Evolutionary conservation across 2,113 vertebrate species (phyloP), one percentile per base, ranked within the genome.

Genomic region (Callipepla squamata): DNA sequence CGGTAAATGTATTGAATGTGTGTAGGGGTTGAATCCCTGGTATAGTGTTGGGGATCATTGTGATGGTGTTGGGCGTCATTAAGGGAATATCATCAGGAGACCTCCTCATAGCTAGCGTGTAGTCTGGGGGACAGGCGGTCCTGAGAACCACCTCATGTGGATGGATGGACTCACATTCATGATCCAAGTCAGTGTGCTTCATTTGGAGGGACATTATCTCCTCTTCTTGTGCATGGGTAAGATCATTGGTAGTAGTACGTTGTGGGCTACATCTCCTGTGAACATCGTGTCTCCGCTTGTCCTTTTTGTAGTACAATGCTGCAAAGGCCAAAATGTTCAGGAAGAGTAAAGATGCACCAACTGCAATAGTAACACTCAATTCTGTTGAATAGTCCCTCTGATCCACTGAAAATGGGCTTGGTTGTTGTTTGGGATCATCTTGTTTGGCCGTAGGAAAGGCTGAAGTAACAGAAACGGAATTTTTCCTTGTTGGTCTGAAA

Each of bases 131-230:
- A 53, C 99, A 99, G 98, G 99, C 97, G 98, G 99, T 99, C 98
- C 99, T 98, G 57, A 99, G 98, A 97, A 99, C 98, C 98, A 99
- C 98, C 96, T 99, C 99, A 36, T 99, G 99, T 65, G 99, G 98
- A 98, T 99, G 99, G 97, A 99, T 98, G 94, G 98, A 98, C 97
- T 99, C 98, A 97, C 99, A 99, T 97, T 99, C 99, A 95, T 98
- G 98, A 97, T 99, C 99, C 98, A 99, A 98, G 96, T 99, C 99
- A 66, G 98, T 99, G 98, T 99, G 99, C 98, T 99, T 99, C 99
- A 99, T 99, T 97, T 99, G 99, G 91, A 99, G 98, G 94, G 99
- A 99, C 99, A 99, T 99, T 96, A 99, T 99, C 97, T 99, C 99
- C 97, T 99, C 99, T 98, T 99, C 99, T 97, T 99, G 99, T 90